Conservation (phyloP, 1,140 invertebrate species). For the Sminthurides bifidus region DNA sequence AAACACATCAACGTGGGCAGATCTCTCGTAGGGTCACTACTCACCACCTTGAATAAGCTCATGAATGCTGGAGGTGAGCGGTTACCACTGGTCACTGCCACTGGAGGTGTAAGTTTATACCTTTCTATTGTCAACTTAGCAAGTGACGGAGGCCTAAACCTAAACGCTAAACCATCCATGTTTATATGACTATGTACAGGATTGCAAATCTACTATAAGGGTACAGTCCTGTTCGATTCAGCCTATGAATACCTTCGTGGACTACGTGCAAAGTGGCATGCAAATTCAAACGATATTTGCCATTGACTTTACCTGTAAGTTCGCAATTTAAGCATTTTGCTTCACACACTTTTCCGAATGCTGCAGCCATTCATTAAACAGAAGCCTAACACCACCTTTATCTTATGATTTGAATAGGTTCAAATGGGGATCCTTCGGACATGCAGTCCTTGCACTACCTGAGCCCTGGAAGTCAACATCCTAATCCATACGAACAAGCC, state of each 20-base stretch:
- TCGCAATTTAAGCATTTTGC: background rate
- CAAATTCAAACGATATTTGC: constrained; percentile 43
- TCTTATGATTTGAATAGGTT: constrained; percentile 42
- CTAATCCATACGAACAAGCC: constrained; percentile 49
- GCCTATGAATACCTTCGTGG: constrained; percentile 16
- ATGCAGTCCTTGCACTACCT: constrained; percentile 46
- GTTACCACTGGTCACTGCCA: background rate
- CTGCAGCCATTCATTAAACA: too few relatives aligned
- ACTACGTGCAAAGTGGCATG: constrained; percentile 45
- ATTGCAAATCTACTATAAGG: background rate
- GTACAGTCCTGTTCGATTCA: background rate
- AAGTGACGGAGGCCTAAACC: too few relatives aligned
- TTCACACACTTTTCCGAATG: too few relatives aligned
- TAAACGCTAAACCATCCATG: background rate
- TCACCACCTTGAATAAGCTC: background rate
- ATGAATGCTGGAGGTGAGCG: background rate
- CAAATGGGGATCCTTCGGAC: constrained; percentile 48
- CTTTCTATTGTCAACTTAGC: background rate
- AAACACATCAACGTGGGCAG: too few relatives aligned
- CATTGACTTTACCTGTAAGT: constrained; percentile 49
- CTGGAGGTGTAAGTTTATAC: background rate
- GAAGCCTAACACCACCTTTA: too few relatives aligned
- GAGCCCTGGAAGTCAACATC: constrained; percentile 37
- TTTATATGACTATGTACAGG: background rate
- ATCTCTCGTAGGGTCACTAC: background rate